phyloP scores from a whole-genome alignment of 37 sponge, comb jelly and placozoan species.

The Axinella damicornis region DNA sequence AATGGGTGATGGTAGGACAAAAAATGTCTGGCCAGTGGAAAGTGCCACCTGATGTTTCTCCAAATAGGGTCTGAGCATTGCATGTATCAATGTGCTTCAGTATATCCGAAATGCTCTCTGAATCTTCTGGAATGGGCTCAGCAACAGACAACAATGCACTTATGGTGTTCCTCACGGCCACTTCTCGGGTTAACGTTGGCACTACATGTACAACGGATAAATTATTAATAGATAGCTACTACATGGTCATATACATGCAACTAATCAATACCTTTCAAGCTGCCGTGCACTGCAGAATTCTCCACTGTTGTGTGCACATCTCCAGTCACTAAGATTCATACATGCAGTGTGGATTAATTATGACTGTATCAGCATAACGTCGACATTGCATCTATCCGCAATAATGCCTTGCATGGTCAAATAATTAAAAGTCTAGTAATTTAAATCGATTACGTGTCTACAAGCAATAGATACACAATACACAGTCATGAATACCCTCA shows the following conservation, averaged over 20 bases:
- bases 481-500: not conserved
- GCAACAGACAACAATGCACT: not conserved
- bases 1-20: not conserved
- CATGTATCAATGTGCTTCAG: not conserved
- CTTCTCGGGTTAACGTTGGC: conserved; percentile 2
- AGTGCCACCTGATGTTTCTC: not conserved
- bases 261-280: no score
- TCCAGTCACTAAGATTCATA: no score
- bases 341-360: no score
- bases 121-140: not conserved
- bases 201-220: not conserved
- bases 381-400: no score
- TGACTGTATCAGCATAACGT: no score
- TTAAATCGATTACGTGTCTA: no score
- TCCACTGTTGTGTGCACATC: no score
- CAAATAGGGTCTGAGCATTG: not conserved
- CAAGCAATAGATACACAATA: no score
- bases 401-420: no score
- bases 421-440: no score
- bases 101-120: conserved; percentile 3
- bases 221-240: not conserved
- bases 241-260: not conserved
- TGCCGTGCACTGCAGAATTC: no score
- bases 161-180: conserved; percentile 2
- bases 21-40: not conserved